Base-by-base conservation (phyloP, 2,888 invertebrate species). In the Isoperla grammatica region DNA sequence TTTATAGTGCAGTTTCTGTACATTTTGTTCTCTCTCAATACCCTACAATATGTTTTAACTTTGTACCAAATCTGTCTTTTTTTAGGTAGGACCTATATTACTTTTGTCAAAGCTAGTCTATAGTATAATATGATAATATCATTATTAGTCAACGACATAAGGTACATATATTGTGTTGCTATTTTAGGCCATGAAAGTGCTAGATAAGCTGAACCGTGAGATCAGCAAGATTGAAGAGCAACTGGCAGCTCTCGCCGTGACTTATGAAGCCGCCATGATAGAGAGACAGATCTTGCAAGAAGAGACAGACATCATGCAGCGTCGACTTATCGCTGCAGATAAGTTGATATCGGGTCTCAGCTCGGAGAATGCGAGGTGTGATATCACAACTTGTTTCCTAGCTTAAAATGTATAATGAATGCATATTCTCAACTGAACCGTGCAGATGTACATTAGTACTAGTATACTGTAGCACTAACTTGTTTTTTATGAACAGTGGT, bases 321-420 rank as follows among this genome's bases (percentile, higher is more conserved):
- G 87, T 62, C 79, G 91, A 46, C 74, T 92, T 37, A 76, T 86
- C 40, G 94, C 94, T 0, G 94, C 95, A 0, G 91, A 93, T 70
- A 93, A 92, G 71, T 78, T 95, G 2, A 91, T 95, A 69, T 85
- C 85, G 8, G 95, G 94, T 12, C 75, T 95, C 1, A 86, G 87
- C 2, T 93, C 92, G 1, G 95, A 95, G 71, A 85, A 88, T 65
- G 79, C 80, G 57, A 83, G 90, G 76, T 77, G 63, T 61, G 45
- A 19, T 13, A 45, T 40, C 4, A n/a, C n/a, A n/a, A n/a, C n/a
- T n/a, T n/a, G n/a, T 40, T 40, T 4, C 3, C n/a, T 6, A 40
- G 40, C 40, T 40, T 40, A 40, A 13, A 6, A 6, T 29, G 29
- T 8, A 29, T 29, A 29, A 29, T 29, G 29, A 29, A 29, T 4